Evolutionary conservation across 2,113 vertebrate genomes (phyloP).

Genomic region (Malurus alboscapulatus): DNA sequence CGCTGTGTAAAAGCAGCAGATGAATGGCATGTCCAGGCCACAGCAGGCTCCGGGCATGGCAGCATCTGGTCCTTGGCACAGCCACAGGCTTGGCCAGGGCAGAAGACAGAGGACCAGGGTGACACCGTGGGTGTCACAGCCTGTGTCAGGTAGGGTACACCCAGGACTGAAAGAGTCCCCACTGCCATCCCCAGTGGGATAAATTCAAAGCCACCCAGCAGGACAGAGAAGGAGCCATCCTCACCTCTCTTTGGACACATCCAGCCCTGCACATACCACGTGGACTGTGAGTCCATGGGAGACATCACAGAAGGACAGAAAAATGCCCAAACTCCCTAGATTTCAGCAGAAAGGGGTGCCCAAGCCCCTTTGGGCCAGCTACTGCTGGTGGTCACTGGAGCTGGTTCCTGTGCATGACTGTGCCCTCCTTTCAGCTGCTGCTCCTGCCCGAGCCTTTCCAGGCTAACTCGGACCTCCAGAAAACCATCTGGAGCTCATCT

Average conservation of each 20-base stretch:
- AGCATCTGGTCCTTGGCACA: background rate
- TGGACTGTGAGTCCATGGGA: background rate
- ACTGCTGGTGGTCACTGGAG: background rate
- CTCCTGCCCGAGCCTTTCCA: background rate
- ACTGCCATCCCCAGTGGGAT: background rate
- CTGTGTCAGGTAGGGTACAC: background rate
- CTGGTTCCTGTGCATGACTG: background rate
- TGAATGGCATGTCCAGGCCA: background rate
- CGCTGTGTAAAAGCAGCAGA: background rate
- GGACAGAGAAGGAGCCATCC: background rate
- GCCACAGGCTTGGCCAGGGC: rapidly evolving
- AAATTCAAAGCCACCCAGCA: background rate
- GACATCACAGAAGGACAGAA: background rate
- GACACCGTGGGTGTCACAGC: rapidly evolving
- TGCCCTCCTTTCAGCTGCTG: background rate
- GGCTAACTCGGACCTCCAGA: background rate
- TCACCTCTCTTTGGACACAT: background rate
- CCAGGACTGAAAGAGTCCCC: background rate
- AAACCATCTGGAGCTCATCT: background rate
- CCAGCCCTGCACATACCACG: rapidly evolving
- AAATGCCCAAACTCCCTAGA: background rate
- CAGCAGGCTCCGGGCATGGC: background rate
- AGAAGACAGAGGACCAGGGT: background rate
- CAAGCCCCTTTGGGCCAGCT: background rate
- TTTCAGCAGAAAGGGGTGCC: background rate